Conservation (phyloP, 2,113 vertebrate species). For the Xiphorhynchus elegans region DNA sequence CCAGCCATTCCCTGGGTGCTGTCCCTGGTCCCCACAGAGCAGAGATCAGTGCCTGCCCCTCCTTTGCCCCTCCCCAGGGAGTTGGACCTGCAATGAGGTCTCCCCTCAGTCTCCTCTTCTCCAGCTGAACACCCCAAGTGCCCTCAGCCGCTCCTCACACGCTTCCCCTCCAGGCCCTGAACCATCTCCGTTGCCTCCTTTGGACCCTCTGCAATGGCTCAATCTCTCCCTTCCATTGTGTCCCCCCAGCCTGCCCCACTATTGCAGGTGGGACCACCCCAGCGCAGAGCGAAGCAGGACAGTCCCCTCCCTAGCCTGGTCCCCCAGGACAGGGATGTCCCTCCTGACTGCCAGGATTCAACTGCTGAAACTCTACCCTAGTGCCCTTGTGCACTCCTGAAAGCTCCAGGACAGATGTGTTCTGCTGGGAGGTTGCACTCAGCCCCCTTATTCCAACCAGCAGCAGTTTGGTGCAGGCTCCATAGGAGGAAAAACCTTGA, state of each 20-base stretch:
- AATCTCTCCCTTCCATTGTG: background rate
- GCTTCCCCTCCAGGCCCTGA: too few relatives aligned
- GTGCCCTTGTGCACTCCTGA: background rate
- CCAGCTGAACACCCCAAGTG: background rate
- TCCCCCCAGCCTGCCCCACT: background rate
- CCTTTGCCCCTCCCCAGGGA: too few relatives aligned
- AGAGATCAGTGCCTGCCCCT: background rate
- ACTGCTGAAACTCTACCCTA: background rate
- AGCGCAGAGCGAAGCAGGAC: background rate
- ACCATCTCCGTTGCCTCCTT: background rate
- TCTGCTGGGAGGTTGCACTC: background rate
- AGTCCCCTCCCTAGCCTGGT: background rate
- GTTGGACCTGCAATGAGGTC: background rate
- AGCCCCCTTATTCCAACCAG: background rate
- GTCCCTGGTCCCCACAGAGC: background rate
- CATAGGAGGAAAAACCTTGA: background rate
- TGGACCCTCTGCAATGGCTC: background rate
- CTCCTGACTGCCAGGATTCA: background rate
- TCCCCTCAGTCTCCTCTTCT: background rate
- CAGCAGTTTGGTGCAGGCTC: background rate
- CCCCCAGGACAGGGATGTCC: background rate
- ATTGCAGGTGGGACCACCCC: background rate
- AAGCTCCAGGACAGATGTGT: background rate
- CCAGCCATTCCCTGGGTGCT: background rate
- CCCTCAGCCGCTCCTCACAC: background rate